A percentile compares a stretch with the other conserved stretches of the same genome.
These are phyloP conservation scores for Darevskia nairensis DNA, from an alignment of 2,797 vertebrate genomes.

Conservation along the genomic window DNA sequence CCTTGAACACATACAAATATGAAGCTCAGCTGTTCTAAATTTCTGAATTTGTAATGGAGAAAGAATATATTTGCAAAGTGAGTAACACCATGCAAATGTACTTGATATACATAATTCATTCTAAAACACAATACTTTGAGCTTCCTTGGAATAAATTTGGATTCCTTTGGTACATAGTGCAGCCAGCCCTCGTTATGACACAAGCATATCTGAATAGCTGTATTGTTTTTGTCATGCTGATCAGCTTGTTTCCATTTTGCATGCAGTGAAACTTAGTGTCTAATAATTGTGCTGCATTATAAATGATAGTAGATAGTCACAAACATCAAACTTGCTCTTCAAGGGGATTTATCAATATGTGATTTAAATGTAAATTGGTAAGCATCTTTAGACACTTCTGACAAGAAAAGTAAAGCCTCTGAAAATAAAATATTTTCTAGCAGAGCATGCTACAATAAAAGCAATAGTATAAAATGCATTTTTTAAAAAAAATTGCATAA, in stretches of 20 bases:
- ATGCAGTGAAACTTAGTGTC: not conserved
- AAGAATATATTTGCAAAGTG: constrained; percentile 7
- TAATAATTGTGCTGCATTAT: not conserved
- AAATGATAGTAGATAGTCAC: not conserved
- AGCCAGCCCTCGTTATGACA: not conserved
- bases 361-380: not conserved
- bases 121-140: not conserved
- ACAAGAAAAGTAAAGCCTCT: too few relatives aligned
- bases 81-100: not conserved
- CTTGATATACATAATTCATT: constrained; percentile 9
- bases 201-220: not conserved
- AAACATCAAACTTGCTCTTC: not conserved
- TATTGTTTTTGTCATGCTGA: not conserved
- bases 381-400: not conserved
- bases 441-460: too few relatives aligned
- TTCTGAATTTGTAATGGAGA: not conserved
- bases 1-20: not conserved
- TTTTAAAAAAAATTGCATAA: too few relatives aligned
- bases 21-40: not conserved
- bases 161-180: not conserved
- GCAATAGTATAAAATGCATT: too few relatives aligned
- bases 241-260: not conserved
- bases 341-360: not conserved
- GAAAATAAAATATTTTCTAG: too few relatives aligned
- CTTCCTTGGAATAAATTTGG: constrained; percentile 10